Conservation (phyloP, 2,797 vertebrate genomes). For the Pogonophryne albipinna region DNA sequence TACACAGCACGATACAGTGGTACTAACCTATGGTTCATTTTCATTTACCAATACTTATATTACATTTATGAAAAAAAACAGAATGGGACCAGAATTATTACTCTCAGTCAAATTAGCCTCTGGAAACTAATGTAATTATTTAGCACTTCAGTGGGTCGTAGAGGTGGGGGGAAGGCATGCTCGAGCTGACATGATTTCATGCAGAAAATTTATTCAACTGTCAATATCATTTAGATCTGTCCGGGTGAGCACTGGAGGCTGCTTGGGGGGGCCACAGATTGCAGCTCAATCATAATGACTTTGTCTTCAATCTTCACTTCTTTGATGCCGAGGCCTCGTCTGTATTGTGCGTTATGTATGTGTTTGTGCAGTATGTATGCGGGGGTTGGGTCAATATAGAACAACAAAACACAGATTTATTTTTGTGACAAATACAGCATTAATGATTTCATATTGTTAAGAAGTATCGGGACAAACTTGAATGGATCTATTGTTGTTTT, state of each 20-base stretch:
- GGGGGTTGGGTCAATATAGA: not conserved
- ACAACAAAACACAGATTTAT: constrained; percentile 16
- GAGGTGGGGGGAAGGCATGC: constrained; percentile 48
- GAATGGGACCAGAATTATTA: constrained; percentile 70
- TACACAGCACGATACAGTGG: constrained; percentile 4
- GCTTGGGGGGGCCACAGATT: constrained; percentile 50
- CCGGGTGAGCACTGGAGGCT: constrained; percentile 63
- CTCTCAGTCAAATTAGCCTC: constrained; percentile 79
- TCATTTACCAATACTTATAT: constrained; percentile 61
- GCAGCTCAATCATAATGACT: constrained; percentile 73
- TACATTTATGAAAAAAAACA: constrained; percentile 63
- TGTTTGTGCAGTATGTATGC: not conserved
- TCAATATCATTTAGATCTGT: constrained; percentile 85
- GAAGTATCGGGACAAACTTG: not conserved
- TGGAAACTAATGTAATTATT: constrained; percentile 83
- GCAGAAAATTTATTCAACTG: constrained; percentile 82
- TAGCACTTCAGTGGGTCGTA: constrained; percentile 74
- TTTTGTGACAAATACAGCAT: not conserved
- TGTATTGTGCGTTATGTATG: constrained; percentile 1
- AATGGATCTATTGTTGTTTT: constrained; percentile 6
- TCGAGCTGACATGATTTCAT: constrained; percentile 75
- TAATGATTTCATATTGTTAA: not conserved
- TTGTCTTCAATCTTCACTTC: constrained; percentile 68
- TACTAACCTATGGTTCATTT: constrained; percentile 54
- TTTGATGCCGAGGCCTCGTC: constrained; percentile 34